These are phyloP conservation scores for Chloebia gouldiae DNA, from an alignment of 2,113 vertebrate genomes.

Conservation along the genomic window DNA sequence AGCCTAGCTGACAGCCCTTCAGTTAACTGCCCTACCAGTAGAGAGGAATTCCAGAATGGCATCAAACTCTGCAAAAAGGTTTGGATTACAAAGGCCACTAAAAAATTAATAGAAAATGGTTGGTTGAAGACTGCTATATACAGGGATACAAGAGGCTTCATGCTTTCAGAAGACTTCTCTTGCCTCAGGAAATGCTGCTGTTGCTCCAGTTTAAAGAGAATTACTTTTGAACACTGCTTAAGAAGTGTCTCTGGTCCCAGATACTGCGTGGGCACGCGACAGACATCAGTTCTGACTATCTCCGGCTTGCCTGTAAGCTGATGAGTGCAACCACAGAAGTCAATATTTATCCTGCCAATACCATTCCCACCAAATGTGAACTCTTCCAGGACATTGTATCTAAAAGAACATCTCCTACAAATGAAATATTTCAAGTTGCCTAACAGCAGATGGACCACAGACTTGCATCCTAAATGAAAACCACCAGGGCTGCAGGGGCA, in stretches of 20 bases:
- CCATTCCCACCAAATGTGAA: background rate
- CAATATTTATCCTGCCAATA: background rate
- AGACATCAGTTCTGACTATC: background rate
- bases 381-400: background rate
- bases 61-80: background rate
- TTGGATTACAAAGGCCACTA: background rate
- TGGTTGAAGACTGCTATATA: background rate
- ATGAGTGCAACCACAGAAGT: accelerated
- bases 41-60: background rate
- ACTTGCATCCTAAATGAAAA: background rate
- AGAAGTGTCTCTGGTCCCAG: background rate
- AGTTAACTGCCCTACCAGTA: background rate
- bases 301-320: background rate
- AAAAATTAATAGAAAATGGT: background rate
- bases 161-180: background rate
- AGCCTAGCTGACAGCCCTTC: background rate
- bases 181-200: background rate
- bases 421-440: background rate
- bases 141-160: background rate
- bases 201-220: background rate
- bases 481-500: background rate
- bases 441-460: background rate
- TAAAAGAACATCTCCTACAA: background rate
- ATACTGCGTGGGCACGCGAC: accelerated
- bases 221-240: background rate